phyloP scores from a whole-genome alignment of 2,797 vertebrate genomes.

The Sebastes dallii region DNA sequence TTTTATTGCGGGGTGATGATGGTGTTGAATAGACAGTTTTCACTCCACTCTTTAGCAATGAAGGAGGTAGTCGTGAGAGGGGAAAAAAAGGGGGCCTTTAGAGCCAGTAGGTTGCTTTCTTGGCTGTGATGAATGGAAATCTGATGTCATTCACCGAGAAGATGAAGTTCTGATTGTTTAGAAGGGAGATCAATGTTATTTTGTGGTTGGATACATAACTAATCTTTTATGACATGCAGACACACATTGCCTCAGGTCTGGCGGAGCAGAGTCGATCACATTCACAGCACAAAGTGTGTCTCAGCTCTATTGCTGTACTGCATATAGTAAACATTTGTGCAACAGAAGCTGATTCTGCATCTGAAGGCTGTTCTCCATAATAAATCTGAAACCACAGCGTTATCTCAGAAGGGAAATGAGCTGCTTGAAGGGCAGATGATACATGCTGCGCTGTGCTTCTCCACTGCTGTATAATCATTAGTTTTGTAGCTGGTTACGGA shows the following conservation, averaged over 20 bases:
- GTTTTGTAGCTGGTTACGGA: conserved; percentile 18
- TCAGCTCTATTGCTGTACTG: background rate
- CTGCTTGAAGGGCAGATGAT: conserved; percentile 6
- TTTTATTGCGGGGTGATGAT: conserved; percentile 10
- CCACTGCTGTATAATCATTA: conserved; percentile 35
- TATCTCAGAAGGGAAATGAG: conserved; percentile 36
- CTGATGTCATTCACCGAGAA: conserved; percentile 7
- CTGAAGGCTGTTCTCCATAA: conserved; percentile 3
- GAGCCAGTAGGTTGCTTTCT: background rate
- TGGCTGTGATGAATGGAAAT: conserved; percentile 31
- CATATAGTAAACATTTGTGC: background rate
- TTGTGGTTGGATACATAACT: conserved; percentile 10
- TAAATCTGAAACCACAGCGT: conserved; percentile 30
- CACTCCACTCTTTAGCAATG: background rate
- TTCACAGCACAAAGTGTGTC: background rate
- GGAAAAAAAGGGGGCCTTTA: background rate
- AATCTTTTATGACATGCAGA: conserved; percentile 6
- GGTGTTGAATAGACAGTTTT: conserved; percentile 26
- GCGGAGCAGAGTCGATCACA: background rate
- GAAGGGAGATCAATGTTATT: background rate
- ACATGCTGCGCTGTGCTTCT: conserved; percentile 9
- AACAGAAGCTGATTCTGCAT: conserved; percentile 11
- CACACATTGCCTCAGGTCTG: background rate
- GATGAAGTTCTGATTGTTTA: background rate
- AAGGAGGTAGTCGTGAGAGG: background rate